These are phyloP conservation scores for Protodeltote pygarga DNA, from an alignment of 2,888 invertebrate genomes.

Conservation along the genomic window DNA sequence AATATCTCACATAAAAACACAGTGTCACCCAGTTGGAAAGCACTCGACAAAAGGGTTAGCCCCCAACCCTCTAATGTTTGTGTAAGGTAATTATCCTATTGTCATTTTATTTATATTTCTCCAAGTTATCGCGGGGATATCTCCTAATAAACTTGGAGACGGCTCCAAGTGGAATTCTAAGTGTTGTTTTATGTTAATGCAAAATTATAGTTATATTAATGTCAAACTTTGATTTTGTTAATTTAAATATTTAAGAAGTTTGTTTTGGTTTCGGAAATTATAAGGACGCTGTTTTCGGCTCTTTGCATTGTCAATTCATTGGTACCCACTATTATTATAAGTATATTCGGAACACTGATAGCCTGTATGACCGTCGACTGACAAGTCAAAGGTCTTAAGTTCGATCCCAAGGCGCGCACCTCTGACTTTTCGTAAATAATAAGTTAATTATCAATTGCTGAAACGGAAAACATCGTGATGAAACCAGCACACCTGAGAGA, in stretches of 20 bases:
- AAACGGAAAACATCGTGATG: too few relatives aligned
- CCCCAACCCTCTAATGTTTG: constrained; percentile 62
- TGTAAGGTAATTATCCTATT: constrained; percentile 77
- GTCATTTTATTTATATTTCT: constrained; percentile 84
- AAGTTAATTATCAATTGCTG: too few relatives aligned
- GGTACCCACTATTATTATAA: too few relatives aligned
- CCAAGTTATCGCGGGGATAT: constrained; percentile 77
- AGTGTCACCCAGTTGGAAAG: constrained; percentile 32
- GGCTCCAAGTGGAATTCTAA: constrained; percentile 73
- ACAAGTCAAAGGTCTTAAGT: too few relatives aligned
- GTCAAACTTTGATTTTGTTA: constrained; percentile 63
- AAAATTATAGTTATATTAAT: constrained; percentile 70
- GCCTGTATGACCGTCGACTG: too few relatives aligned
- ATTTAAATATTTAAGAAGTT: constrained; percentile 64
- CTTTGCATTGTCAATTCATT: too few relatives aligned
- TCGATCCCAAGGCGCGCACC: too few relatives aligned
- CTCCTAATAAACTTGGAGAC: constrained; percentile 79
- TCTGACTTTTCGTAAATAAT: too few relatives aligned
- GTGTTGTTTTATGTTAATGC: constrained; percentile 83
- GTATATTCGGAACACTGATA: too few relatives aligned
- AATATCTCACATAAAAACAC: constrained; percentile 21
- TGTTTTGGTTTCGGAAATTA: constrained; percentile 32
- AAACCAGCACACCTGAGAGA: too few relatives aligned
- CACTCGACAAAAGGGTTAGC: constrained; percentile 59
- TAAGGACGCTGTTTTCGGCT: too few relatives aligned